Conservation (phyloP, 2,888 invertebrate genomes). For the Lasioglossum oenotherae region DNA sequence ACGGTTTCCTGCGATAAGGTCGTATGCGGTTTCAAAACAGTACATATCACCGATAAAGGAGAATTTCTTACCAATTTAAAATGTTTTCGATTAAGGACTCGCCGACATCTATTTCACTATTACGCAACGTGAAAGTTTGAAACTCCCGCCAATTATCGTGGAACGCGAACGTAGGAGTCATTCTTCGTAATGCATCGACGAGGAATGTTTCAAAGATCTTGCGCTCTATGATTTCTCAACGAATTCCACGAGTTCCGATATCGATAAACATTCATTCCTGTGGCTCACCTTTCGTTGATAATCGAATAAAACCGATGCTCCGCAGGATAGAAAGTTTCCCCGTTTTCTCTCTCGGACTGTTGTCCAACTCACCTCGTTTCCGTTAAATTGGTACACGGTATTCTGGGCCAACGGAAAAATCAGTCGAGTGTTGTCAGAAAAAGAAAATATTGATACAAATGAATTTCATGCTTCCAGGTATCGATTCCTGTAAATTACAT, state of each 20-base stretch:
- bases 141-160: neutral
- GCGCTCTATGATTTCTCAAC: neutral
- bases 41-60: neutral
- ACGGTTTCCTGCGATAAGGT: neutral
- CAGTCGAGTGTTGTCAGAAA: neutral
- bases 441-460: neutral
- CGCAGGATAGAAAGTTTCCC: conserved; percentile 40
- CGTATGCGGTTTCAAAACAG: neutral
- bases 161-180: neutral
- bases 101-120: neutral
- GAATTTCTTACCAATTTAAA: neutral
- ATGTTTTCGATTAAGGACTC: neutral
- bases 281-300: conserved; percentile 5
- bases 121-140: conserved; percentile 10
- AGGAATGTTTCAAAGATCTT: neutral
- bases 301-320: conserved; percentile 23
- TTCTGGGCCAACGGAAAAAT: neutral
- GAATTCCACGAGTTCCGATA: neutral
- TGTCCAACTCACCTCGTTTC: conserved; percentile 37
- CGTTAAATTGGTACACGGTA: conserved; percentile 18
- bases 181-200: neutral
- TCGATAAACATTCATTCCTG: neutral
- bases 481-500: neutral
- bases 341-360: conserved; percentile 44
- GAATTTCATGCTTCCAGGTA: neutral